A percentile compares a stretch with the other conserved stretches of the same genome.
phyloP scores from a whole-genome alignment of 2,888 invertebrate genomes.

The Hydrotaea cyrtoneurina region DNA sequence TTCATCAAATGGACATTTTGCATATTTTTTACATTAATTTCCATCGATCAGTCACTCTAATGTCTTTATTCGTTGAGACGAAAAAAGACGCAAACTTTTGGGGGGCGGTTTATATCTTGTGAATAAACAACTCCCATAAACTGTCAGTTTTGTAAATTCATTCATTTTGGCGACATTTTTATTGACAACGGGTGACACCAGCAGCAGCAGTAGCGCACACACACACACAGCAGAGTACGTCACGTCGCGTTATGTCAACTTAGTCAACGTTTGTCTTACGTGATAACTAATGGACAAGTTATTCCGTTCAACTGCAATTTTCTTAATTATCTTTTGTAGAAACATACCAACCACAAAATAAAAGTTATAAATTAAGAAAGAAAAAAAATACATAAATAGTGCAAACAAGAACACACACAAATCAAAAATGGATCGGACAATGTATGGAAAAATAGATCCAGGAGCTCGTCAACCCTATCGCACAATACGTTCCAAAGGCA shows the following conservation, averaged over 20 bases:
- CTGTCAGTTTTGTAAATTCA: slow-evolving; percentile 42
- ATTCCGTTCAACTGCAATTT: slow-evolving; percentile 34
- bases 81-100: not conserved
- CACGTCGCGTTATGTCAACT: slow-evolving; percentile 28
- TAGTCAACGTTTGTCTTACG: not conserved
- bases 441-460: slow-evolving; percentile 93
- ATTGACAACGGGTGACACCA: slow-evolving; percentile 30
- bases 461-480: slow-evolving; percentile 93
- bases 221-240: slow-evolving; percentile 27
- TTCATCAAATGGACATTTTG: not conserved
- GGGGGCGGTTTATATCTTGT: not conserved
- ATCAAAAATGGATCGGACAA: slow-evolving; percentile 89
- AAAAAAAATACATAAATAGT: not conserved
- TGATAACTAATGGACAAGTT: slow-evolving; percentile 36
- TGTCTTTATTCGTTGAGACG: not conserved
- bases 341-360: not conserved
- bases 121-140: slow-evolving; percentile 28
- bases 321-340: not conserved
- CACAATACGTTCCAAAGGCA: slow-evolving; percentile 90
- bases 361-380: slow-evolving; percentile 21
- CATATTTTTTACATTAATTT: not conserved
- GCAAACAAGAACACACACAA: slow-evolving; percentile 40
- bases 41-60: not conserved
- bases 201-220: not conserved
- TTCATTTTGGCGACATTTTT: too few species aligned